phyloP scores from a whole-genome alignment of 1,140 invertebrate genomes.

The Goniozus legneri region DNA sequence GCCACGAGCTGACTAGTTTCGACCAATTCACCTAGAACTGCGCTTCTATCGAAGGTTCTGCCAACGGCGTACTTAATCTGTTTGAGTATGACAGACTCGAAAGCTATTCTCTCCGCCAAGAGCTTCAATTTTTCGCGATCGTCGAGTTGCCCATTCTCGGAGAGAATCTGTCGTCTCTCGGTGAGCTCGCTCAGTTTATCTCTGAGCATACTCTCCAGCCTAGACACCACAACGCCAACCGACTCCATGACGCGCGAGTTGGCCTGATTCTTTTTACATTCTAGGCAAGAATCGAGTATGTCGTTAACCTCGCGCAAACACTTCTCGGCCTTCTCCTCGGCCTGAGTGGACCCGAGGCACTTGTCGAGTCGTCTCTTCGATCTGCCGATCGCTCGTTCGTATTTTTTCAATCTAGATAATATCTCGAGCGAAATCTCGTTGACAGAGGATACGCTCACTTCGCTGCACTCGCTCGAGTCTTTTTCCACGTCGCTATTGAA shows the following conservation, averaged over 20 bases:
- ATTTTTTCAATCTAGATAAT: constrained; percentile 38
- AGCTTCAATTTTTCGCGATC: constrained; percentile 64
- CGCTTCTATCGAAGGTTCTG: constrained; percentile 28
- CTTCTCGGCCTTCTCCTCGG: constrained; percentile 46
- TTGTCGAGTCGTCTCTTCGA: constrained; percentile 45
- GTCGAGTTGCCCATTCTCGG: constrained; percentile 62
- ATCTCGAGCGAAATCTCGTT: constrained; percentile 40
- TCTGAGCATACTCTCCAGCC: constrained; percentile 63
- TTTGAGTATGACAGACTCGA: constrained; percentile 67
- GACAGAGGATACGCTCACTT: constrained; percentile 26
- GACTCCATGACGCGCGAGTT: constrained; percentile 55
- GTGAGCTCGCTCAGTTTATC: constrained; percentile 65
- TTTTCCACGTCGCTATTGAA: constrained; percentile 45
- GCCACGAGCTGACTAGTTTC: constrained; percentile 73
- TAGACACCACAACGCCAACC: constrained; percentile 61
- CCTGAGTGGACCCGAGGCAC: constrained; percentile 42
- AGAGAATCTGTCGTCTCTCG: constrained; percentile 59
- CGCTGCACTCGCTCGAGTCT: constrained; percentile 44
- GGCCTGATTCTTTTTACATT: constrained; percentile 39
- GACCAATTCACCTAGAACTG: constrained; percentile 54
- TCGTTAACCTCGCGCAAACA: constrained; percentile 47
- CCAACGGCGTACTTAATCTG: constrained; percentile 59
- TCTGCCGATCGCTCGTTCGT: constrained; percentile 40
- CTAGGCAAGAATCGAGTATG: constrained; percentile 43
- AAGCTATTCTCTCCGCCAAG: constrained; percentile 72